A percentile compares a stretch with the other conserved stretches of the same genome.
Evolutionary conservation across 2,113 vertebrate genomes (phyloP).

Genomic region (Seriola dumerili): DNA sequence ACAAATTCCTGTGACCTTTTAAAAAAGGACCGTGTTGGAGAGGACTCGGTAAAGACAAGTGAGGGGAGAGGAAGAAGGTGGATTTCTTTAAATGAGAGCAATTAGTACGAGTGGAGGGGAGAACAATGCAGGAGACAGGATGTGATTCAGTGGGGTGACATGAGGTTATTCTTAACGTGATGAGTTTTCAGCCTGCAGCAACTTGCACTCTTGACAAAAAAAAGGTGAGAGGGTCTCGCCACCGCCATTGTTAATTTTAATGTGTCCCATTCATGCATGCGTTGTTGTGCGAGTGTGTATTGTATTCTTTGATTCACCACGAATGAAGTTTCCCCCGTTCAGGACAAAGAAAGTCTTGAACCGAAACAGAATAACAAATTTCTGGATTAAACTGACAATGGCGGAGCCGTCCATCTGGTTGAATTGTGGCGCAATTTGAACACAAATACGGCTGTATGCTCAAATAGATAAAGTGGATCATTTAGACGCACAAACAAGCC

Average conservation of each 20-base stretch:
- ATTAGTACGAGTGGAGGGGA: constrained; percentile 22
- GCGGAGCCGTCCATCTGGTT: neutral
- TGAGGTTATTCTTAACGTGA: constrained; percentile 18
- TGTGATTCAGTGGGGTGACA: neutral
- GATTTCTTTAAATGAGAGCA: constrained; percentile 25
- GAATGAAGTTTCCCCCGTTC: constrained; percentile 23
- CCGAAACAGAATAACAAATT: constrained; percentile 31
- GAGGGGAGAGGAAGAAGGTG: neutral
- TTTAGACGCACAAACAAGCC: constrained; percentile 43
- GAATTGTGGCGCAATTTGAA: neutral
- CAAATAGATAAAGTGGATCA: constrained; percentile 35
- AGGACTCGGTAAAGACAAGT: neutral
- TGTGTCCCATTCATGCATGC: neutral
- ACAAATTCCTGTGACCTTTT: constrained; percentile 27
- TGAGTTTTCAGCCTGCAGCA: constrained; percentile 1
- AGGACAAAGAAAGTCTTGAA: constrained; percentile 45
- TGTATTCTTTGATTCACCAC: constrained; percentile 13
- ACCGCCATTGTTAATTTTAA: neutral
- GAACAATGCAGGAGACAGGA: constrained; percentile 9
- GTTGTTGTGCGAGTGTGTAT: neutral
- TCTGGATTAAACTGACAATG: constrained; percentile 30
- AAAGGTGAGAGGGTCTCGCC: neutral
- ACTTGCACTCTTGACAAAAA: neutral
- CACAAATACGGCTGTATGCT: constrained; percentile 37
- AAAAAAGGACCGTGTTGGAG: neutral